Conservation (phyloP, 2,797 vertebrate species). For the Neosilurus mollespiculum region DNA sequence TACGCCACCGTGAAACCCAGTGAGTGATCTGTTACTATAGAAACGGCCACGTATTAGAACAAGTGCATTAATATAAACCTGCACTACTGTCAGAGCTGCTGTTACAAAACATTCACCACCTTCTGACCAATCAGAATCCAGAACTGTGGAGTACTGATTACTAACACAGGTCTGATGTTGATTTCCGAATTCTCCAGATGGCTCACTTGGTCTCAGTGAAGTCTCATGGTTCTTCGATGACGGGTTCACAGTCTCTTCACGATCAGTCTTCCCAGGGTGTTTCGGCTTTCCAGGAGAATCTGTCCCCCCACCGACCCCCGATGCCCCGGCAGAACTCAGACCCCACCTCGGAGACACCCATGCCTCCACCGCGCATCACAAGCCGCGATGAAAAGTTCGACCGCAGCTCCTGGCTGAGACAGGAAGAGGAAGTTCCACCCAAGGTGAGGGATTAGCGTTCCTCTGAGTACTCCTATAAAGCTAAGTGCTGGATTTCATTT, state of each 20-base stretch:
- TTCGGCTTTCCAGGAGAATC: slow-evolving; percentile 87
- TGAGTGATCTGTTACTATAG: neutral
- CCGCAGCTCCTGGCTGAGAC: slow-evolving; percentile 95
- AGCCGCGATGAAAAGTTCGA: slow-evolving; percentile 88
- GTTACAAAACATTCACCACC: neutral
- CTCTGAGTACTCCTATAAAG: neutral
- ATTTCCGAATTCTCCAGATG: slow-evolving; percentile 66
- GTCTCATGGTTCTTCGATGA: slow-evolving; percentile 89
- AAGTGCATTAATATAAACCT: neutral
- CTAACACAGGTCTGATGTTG: neutral
- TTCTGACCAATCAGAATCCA: neutral
- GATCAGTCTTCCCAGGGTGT: slow-evolving; percentile 91
- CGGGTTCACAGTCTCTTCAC: slow-evolving; percentile 95
- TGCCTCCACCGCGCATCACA: slow-evolving; percentile 85
- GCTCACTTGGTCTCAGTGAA: slow-evolving; percentile 95
- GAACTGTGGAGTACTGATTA: neutral
- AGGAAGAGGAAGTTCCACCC: slow-evolving; percentile 96
- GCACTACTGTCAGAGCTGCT: neutral
- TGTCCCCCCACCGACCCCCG: slow-evolving; percentile 90
- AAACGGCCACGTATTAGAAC: neutral
- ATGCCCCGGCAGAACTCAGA: slow-evolving; percentile 99
- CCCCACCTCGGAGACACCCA: slow-evolving; percentile 95
- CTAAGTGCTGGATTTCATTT: neutral
- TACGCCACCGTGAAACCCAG: neutral
- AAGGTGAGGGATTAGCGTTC: slow-evolving; percentile 78